Evolutionary conservation across 1,140 invertebrate species (phyloP), one percentile per base, ranked within the genome.

Genomic region (Solenopsis fugax): DNA sequence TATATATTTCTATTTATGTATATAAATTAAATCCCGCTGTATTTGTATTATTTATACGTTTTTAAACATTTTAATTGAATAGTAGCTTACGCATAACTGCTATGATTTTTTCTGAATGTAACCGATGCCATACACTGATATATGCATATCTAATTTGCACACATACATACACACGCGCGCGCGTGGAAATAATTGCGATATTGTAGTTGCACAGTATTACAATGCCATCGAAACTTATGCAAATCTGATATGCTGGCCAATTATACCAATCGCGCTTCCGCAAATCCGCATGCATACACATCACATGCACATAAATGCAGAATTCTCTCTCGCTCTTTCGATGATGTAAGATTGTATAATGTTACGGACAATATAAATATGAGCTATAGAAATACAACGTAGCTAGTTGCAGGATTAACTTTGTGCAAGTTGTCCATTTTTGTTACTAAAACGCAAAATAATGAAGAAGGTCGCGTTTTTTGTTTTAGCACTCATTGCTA

Each of bases 221-320:
- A 6, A 16, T 69, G 78, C 50, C 52, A 73, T 84, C 67, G 2
- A 84, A 84, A 62, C 41, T 84, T 75, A 37, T 84, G 45, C 41
- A 75, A 84, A 84, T 84, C 69, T 84, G 80, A 84, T 84, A 84
- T 37, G 56, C 29, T 41, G 45, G 7, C 24, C 67, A 84, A 75
- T 84, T 84, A 84, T 81, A 58, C 41, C 13, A 58, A 21, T 48
- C 34, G 13, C 50, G 18, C 62, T 86, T 60, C 85, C 52, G 62
- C 52, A 86, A 81, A 86, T 69, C 50, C 41, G n/a, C 34, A 4
- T 13, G 34, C 24, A 13, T 69, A 71, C 21, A 71, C 6, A 16
- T 34, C 21, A 71, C 6, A 16, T 34, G 5, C 21, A 37, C 21
- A 76, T 24, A 73, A 6, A 56, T 21, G 21, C 10, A 76, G 1